Conservation (phyloP, 2,113 vertebrate species). For the Hystrix brachyura region DNA sequence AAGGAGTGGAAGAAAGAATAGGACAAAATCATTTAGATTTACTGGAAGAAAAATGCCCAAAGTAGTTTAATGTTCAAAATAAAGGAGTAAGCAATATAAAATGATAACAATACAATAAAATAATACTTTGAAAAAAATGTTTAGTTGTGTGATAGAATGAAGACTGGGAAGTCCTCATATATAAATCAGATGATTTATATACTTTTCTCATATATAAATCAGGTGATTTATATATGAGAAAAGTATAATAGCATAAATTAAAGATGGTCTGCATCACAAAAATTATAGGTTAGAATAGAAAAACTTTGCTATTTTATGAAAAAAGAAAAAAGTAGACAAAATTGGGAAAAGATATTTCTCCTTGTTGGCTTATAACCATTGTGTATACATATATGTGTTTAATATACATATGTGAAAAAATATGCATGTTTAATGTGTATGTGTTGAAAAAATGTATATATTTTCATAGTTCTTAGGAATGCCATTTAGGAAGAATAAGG, state of each 20-base stretch:
- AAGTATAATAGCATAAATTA: background rate
- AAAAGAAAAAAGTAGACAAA: background rate
- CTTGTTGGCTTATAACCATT: background rate
- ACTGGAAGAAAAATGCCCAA: background rate
- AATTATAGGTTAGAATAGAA: background rate
- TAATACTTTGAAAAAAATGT: background rate
- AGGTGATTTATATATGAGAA: constrained; percentile 8
- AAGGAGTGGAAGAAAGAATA: background rate
- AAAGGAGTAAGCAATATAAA: background rate
- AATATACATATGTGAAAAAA: background rate
- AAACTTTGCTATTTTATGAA: background rate
- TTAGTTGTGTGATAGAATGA: background rate
- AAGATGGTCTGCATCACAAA: background rate
- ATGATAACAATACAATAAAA: background rate
- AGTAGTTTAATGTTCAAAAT: constrained; percentile 41
- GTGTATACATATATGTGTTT: background rate
- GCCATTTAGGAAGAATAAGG: background rate
- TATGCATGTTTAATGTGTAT: background rate
- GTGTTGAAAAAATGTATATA: background rate
- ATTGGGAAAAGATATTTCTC: background rate
- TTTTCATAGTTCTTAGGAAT: constrained; percentile 25
- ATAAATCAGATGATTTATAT: too few relatives aligned
- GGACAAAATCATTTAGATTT: constrained; percentile 19
- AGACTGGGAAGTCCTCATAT: too few relatives aligned
- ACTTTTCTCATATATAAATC: too few relatives aligned